Evolutionary conservation across 2,113 vertebrate genomes (phyloP).

Genomic region (Condylura cristata): DNA sequence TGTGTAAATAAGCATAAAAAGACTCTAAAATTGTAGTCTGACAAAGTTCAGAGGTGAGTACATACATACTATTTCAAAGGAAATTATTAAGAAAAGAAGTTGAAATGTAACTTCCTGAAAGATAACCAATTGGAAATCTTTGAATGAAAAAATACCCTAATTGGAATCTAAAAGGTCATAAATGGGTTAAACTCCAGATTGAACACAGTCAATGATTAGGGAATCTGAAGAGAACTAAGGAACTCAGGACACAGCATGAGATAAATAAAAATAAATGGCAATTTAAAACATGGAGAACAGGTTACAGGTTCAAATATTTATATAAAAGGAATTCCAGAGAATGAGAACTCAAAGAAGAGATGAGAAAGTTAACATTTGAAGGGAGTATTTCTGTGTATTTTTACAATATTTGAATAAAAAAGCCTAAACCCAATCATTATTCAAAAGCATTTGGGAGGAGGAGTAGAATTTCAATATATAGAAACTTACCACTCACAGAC

Average conservation of each 20-base stretch:
- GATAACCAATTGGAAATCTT: slow-evolving; percentile 34
- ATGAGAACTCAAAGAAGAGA: not conserved
- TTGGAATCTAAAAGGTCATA: not conserved
- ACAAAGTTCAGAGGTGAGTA: slow-evolving; percentile 39
- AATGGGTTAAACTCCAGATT: not conserved
- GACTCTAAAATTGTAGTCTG: not conserved
- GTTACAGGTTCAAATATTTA: not conserved
- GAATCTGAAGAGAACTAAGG: not conserved
- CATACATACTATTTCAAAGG: slow-evolving; percentile 8
- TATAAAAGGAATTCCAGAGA: not conserved
- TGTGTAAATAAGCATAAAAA: not conserved
- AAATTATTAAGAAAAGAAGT: slow-evolving; percentile 35
- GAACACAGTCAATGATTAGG: not conserved
- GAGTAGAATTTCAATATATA: not conserved
- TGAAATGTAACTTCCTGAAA: slow-evolving; percentile 45
- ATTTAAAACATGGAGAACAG: not conserved
- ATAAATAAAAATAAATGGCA: not conserved
- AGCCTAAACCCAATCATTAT: not conserved
- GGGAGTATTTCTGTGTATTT: not conserved
- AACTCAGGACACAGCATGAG: not conserved
- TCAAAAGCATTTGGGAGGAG: not conserved
- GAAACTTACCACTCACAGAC: not conserved
- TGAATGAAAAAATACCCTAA: not conserved
- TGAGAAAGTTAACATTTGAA: not conserved
- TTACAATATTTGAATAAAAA: not conserved